Conservation (phyloP, 2,113 vertebrate species). For the Ophthalmolycus amberensis region DNA sequence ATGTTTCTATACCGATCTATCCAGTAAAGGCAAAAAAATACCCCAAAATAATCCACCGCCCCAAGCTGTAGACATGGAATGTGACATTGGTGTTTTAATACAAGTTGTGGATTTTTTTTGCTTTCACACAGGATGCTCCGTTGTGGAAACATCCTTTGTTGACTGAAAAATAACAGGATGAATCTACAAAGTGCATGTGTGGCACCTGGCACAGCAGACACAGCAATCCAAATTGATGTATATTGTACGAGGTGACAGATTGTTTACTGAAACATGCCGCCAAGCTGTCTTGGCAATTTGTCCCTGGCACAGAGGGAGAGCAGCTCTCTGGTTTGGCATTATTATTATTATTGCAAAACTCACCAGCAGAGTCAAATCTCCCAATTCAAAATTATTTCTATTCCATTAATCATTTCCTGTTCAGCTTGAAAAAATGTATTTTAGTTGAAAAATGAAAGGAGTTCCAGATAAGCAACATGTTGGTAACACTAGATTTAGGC, state of each 20-base stretch:
- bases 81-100: neutral
- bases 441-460: neutral
- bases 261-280: conserved; percentile 47
- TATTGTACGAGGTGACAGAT: conserved; percentile 33
- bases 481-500: neutral
- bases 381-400: conserved; percentile 1
- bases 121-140: conserved; percentile 11
- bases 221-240: conserved; percentile 22
- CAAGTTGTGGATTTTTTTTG: conserved; percentile 8
- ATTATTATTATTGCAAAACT: neutral
- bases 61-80: neutral
- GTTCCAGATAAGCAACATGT: neutral
- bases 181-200: conserved; percentile 35
- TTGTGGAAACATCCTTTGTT: neutral
- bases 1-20: neutral
- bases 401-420: neutral
- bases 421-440: neutral
- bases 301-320: conserved; percentile 40
- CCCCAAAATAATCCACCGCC: neutral
- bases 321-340: conserved; percentile 16
- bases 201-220: conserved; percentile 26
- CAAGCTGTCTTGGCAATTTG: conserved; percentile 39
- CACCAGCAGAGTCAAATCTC: neutral
- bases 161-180: conserved; percentile 23
- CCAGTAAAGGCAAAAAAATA: neutral